A percentile compares a stretch with the other conserved stretches of the same genome.
Conservation (phyloP, 2,888 invertebrate species). For the Sepiola atlantica region DNA sequence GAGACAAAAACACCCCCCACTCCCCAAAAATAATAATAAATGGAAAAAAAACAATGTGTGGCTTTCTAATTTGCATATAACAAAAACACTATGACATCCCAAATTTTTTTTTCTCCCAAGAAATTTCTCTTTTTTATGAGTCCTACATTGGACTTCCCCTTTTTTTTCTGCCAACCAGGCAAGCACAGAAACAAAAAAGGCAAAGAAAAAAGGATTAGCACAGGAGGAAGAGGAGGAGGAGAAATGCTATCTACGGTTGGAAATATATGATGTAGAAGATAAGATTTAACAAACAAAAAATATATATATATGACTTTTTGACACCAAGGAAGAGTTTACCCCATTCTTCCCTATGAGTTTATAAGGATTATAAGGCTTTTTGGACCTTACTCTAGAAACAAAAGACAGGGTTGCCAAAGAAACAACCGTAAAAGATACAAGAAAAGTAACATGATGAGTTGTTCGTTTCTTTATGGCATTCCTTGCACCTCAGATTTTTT, state of each 20-base stretch:
- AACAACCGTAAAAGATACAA: background rate
- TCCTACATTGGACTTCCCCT: too few species aligned
- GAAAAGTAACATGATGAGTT: background rate
- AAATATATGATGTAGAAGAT: background rate
- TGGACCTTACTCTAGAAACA: background rate
- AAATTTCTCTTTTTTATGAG: background rate
- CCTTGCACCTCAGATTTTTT: background rate
- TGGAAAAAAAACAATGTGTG: constrained; percentile 32
- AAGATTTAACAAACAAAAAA: background rate
- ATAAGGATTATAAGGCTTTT: background rate
- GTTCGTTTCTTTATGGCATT: background rate
- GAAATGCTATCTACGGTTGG: background rate
- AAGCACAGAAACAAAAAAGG: background rate
- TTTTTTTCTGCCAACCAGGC: background rate
- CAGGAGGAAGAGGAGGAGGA: background rate
- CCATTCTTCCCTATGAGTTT: background rate
- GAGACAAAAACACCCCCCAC: background rate
- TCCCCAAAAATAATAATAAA: constrained; percentile 7
- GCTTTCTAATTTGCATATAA: constrained; percentile 17
- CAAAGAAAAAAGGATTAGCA: background rate
- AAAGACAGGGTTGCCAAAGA: background rate
- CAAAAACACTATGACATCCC: background rate
- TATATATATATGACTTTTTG: background rate
- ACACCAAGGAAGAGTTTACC: background rate
- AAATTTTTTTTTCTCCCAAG: background rate